Conservation (phyloP, 1,140 invertebrate genomes). For the Danaus melanippus region DNA sequence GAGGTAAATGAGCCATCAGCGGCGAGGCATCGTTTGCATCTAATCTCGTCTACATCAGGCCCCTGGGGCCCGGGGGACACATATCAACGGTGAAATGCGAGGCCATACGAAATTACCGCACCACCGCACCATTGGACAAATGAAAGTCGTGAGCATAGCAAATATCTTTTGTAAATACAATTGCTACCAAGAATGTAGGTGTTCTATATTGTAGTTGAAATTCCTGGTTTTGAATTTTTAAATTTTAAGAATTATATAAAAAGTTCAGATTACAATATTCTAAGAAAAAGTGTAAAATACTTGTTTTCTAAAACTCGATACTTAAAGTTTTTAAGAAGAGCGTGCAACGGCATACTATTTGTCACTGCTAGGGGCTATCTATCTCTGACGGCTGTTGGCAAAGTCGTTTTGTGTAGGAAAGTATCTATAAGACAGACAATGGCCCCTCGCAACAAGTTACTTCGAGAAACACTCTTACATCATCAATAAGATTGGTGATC, state of each 20-base stretch:
- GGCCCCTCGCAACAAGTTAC: slow-evolving; percentile 53
- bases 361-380: slow-evolving; percentile 33
- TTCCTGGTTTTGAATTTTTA: too few species aligned
- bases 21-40: slow-evolving; percentile 59
- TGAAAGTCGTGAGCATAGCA: slow-evolving; percentile 15
- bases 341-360: slow-evolving; percentile 30
- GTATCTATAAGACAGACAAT: slow-evolving; percentile 42
- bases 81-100: slow-evolving; percentile 19
- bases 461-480: slow-evolving; percentile 39
- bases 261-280: too few species aligned
- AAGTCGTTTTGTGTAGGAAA: slow-evolving; percentile 39
- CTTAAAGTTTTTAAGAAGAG: slow-evolving; percentile 28
- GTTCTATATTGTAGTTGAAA: too few species aligned
- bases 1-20: slow-evolving; percentile 63
- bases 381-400: slow-evolving; percentile 30
- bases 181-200: slow-evolving; percentile 1
- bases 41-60: slow-evolving; percentile 52
- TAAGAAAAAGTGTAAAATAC: not conserved
- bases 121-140: slow-evolving; percentile 12
- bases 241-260: too few species aligned
- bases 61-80: slow-evolving; percentile 25
- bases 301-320: slow-evolving; percentile 13
- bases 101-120: slow-evolving; percentile 22
- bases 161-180: slow-evolving; percentile 15
- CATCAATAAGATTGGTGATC: slow-evolving; percentile 48